Evolutionary conservation across 23 tunicate species (phyloP).

Genomic region (Halocynthia aurantium): DNA sequence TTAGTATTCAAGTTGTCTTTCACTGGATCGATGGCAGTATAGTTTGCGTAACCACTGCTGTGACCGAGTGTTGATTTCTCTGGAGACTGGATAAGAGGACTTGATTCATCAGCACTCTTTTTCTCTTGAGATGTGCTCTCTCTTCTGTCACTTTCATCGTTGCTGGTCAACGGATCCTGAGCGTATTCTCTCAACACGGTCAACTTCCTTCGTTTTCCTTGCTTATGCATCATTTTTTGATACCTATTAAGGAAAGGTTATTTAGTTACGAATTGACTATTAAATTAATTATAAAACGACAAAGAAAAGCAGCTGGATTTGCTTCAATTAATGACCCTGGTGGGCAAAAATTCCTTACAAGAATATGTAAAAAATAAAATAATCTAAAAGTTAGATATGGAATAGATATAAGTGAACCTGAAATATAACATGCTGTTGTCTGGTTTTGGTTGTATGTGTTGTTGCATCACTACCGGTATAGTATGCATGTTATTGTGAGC

Average conservation of each 20-base stretch:
- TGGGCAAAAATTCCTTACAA: too few relatives aligned
- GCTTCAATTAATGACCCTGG: too few relatives aligned
- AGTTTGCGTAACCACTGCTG: too few relatives aligned
- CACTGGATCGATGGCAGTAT: too few relatives aligned
- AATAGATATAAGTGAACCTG: conserved; percentile 10
- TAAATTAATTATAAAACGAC: not conserved
- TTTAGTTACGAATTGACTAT: not conserved
- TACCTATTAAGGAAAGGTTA: conserved; percentile 26
- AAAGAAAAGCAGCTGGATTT: too few relatives aligned
- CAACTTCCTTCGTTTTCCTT: conserved; percentile 35
- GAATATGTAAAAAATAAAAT: too few relatives aligned
- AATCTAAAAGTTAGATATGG: not conserved
- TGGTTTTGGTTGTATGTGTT: conserved; percentile 27
- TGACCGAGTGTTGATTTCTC: not conserved
- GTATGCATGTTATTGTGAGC: conserved; percentile 81
- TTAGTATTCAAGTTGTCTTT: too few relatives aligned
- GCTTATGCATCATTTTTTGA: conserved; percentile 53
- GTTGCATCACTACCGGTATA: conserved; percentile 57
- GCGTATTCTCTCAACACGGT: conserved; percentile 78
- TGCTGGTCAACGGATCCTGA: conserved; percentile 81
- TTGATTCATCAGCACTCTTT: not conserved
- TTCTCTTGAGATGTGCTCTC: not conserved
- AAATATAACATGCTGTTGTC: conserved; percentile 35
- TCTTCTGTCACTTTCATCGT: conserved; percentile 30
- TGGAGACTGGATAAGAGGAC: conserved; percentile 1